phyloP scores from a whole-genome alignment of 2,113 vertebrate species.

The Notarius quadriscutis region DNA sequence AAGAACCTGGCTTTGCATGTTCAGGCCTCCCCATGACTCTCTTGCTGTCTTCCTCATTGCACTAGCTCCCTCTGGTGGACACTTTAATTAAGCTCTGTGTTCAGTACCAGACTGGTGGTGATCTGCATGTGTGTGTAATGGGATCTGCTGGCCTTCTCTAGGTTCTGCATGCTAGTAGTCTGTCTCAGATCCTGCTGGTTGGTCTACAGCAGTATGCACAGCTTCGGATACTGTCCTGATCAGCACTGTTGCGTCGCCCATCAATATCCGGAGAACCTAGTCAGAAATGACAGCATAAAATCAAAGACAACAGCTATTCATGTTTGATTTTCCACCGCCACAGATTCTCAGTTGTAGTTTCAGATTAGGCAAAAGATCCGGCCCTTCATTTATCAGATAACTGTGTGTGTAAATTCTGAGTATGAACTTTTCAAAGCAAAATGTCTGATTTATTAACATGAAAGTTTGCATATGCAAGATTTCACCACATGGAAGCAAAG shows the following conservation, averaged over 20 bases:
- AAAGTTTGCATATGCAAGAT: background rate
- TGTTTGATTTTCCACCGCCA: background rate
- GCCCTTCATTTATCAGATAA: background rate
- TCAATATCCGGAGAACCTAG: slow-evolving; percentile 74
- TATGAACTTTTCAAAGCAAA: background rate
- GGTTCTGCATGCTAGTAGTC: slow-evolving; percentile 33
- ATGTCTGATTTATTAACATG: background rate
- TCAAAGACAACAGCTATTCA: background rate
- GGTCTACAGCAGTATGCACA: slow-evolving; percentile 80
- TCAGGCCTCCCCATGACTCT: background rate
- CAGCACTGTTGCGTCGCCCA: slow-evolving; percentile 69
- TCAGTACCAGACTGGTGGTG: slow-evolving; percentile 72
- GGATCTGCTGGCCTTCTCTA: slow-evolving; percentile 39
- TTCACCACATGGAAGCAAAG: background rate
- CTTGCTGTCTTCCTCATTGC: slow-evolving; percentile 10
- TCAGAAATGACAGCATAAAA: slow-evolving; percentile 9
- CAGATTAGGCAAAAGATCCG: background rate
- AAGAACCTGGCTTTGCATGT: background rate
- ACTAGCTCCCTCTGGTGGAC: slow-evolving; percentile 57
- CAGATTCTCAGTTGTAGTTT: background rate
- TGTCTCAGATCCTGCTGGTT: slow-evolving; percentile 74
- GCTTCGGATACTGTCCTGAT: slow-evolving; percentile 75
- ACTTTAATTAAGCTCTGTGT: slow-evolving; percentile 65
- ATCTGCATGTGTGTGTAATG: slow-evolving; percentile 46
- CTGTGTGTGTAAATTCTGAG: background rate